Conservation (phyloP, 2,797 vertebrate species). For the Ispidina picta region DNA sequence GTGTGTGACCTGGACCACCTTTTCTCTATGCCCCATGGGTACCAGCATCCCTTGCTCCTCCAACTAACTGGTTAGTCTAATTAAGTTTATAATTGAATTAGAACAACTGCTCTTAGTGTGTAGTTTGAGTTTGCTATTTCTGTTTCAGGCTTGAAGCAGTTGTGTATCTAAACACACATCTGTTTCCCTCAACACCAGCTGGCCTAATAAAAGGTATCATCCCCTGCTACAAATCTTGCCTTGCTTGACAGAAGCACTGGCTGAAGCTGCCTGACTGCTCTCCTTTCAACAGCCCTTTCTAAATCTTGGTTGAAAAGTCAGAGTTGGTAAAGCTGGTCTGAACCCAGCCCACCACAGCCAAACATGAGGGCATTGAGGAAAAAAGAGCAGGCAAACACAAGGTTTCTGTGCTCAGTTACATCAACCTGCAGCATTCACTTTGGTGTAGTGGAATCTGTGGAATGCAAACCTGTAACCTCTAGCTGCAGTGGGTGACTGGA, state of each 20-base stretch:
- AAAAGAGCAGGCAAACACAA: background rate
- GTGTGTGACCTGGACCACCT: background rate
- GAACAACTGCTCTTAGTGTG: background rate
- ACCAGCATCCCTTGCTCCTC: background rate
- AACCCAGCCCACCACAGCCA: background rate
- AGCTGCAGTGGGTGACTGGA: background rate
- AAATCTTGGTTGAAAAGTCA: background rate
- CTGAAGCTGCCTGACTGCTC: background rate
- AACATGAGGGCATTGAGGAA: background rate
- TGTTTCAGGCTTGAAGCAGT: background rate
- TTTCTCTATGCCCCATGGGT: background rate
- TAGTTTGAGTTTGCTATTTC: background rate
- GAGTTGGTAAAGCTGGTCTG: background rate
- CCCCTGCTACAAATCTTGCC: background rate
- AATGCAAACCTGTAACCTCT: conserved; percentile 57
- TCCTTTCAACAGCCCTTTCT: background rate
- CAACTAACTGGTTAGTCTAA: background rate
- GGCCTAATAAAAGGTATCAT: conserved; percentile 11
- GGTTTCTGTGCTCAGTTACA: background rate
- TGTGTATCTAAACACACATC: background rate
- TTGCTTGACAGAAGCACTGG: background rate
- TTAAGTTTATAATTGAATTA: background rate
- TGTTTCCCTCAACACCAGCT: conserved; percentile 43
- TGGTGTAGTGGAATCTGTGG: background rate
- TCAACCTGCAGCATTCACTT: background rate